phyloP scores from a whole-genome alignment of 2,113 vertebrate species.

The Pristiophorus japonicus region DNA sequence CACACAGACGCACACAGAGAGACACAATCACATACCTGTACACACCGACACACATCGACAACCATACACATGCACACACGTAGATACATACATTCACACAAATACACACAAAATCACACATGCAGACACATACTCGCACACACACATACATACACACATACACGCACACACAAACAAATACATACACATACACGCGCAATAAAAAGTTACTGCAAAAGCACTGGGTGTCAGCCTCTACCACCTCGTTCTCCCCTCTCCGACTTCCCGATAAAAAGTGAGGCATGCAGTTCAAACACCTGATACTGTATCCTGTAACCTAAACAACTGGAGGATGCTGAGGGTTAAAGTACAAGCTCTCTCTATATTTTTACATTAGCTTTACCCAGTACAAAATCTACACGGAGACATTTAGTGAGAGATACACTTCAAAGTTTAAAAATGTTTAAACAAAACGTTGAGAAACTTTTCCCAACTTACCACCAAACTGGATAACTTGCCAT shows the following conservation, averaged over 20 bases:
- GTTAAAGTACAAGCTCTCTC: not conserved
- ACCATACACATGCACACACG: not conserved
- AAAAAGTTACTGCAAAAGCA: not conserved
- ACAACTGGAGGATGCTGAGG: not conserved
- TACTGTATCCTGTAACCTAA: not conserved
- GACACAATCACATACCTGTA: no score
- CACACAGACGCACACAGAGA: no score
- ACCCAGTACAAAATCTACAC: not conserved
- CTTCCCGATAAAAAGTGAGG: not conserved
- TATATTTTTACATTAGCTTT: not conserved
- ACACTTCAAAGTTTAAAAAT: not conserved
- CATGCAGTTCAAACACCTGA: not conserved
- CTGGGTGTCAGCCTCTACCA: not conserved
- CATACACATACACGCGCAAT: not conserved
- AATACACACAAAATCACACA: not conserved
- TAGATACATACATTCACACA: no score
- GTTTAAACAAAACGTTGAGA: conserved; percentile 36
- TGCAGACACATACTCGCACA: not conserved
- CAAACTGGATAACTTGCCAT: conserved; percentile 84
- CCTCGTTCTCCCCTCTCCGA: not conserved
- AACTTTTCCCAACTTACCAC: conserved; percentile 69
- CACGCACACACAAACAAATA: not conserved
- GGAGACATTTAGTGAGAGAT: not conserved
- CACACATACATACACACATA: not conserved
- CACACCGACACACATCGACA: not conserved